A percentile compares a stretch with the other conserved stretches of the same genome.
phyloP scores from a whole-genome alignment of 2,113 vertebrate genomes.

The Nibea albiflora region DNA sequence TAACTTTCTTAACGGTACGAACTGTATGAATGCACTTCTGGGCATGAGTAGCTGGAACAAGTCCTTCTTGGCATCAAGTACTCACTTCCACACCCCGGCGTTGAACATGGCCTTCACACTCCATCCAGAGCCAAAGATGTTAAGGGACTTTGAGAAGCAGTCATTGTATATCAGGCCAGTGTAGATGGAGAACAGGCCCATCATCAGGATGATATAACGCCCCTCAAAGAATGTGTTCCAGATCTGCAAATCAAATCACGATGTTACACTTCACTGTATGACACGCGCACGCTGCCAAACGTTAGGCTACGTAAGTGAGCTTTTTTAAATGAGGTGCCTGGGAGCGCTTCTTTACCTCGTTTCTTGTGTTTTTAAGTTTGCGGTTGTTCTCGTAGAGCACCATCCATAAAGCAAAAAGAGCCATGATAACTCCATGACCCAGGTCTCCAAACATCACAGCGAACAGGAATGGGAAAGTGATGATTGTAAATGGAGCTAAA shows the following conservation, averaged over 20 bases:
- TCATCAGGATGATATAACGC: slow-evolving; percentile 95
- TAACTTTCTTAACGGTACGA: neutral
- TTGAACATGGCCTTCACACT: slow-evolving; percentile 89
- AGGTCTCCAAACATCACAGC: slow-evolving; percentile 98
- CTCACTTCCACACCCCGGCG: slow-evolving; percentile 83
- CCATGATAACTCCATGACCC: slow-evolving; percentile 94
- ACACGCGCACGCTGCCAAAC: neutral
- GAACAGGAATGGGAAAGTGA: slow-evolving; percentile 98
- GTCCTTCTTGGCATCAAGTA: slow-evolving; percentile 23
- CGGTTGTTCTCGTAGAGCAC: slow-evolving; percentile 92
- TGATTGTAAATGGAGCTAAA: slow-evolving; percentile 94
- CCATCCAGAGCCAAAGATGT: slow-evolving; percentile 95
- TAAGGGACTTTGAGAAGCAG: slow-evolving; percentile 97
- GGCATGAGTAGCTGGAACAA: neutral
- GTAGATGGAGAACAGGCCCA: slow-evolving; percentile 97
- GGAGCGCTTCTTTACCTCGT: slow-evolving; percentile 85
- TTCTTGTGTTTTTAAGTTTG: slow-evolving; percentile 88
- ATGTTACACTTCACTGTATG: neutral
- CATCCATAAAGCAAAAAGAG: slow-evolving; percentile 91
- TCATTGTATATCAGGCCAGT: slow-evolving; percentile 98
- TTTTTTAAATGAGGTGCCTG: neutral
- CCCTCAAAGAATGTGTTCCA: slow-evolving; percentile 95
- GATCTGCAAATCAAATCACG: slow-evolving; percentile 83
- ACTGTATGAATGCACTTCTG: neutral
- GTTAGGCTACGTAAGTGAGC: neutral